A percentile compares a stretch with the other conserved stretches of the same genome.
Conservation (phyloP, 2,888 invertebrate species). For the Hirudinaria manillensis region DNA sequence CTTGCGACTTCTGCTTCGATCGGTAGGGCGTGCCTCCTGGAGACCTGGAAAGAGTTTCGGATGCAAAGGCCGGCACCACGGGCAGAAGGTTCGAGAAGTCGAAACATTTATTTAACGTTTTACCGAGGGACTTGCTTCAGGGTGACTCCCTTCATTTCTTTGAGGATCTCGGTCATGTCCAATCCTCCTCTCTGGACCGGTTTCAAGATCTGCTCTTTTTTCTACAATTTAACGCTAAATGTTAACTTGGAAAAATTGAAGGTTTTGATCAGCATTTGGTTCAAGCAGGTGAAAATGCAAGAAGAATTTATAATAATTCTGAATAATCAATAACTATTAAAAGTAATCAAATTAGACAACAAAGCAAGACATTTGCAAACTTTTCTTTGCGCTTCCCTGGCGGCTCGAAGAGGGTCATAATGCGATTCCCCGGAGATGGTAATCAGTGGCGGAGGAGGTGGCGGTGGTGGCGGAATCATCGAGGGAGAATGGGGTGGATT, state of each 20-base stretch:
- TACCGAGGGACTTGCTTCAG: conserved; percentile 24
- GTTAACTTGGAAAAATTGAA: background rate
- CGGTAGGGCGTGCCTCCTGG: conserved; percentile 26
- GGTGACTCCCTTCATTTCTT: conserved; percentile 21
- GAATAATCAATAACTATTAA: too few species aligned
- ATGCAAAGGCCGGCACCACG: background rate
- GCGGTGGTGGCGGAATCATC: background rate
- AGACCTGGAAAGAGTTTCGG: conserved; percentile 13
- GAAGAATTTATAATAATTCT: too few species aligned
- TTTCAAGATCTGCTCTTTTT: conserved; percentile 9
- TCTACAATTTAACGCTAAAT: background rate
- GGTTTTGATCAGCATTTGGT: background rate
- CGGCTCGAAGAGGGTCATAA: background rate
- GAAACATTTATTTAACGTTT: background rate
- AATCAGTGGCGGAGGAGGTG: background rate
- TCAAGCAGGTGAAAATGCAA: too few species aligned
- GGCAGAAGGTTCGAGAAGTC: background rate
- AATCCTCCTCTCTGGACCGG: conserved; percentile 13
- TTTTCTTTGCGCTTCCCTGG: background rate
- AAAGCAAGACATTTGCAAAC: too few species aligned
- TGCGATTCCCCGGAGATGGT: background rate
- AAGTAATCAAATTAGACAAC: too few species aligned
- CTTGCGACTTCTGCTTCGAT: background rate
- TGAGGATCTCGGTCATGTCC: conserved; percentile 30
- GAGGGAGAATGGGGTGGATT: too few species aligned